Conservation (phyloP, 2,113 vertebrate species). For the Lagopus muta region DNA sequence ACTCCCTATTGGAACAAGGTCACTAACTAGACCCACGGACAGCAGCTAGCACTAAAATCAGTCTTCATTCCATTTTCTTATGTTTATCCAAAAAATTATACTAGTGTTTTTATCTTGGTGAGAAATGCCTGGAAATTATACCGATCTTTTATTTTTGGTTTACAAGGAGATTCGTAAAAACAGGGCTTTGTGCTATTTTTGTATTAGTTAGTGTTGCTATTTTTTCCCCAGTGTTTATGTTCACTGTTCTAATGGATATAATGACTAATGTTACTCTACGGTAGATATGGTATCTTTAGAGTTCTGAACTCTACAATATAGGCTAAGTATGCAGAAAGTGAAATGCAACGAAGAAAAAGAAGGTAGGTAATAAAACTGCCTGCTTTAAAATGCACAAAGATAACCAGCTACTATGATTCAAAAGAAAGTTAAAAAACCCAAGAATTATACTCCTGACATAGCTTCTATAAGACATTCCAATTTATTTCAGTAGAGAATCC, state of each 20-base stretch:
- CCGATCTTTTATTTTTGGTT: neutral
- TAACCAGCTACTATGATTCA: neutral
- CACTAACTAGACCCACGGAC: conserved; percentile 43
- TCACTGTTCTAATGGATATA: neutral
- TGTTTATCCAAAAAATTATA: neutral
- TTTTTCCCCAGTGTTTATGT: neutral
- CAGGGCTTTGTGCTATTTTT: neutral
- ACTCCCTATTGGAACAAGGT: conserved; percentile 36
- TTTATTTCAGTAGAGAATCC: neutral
- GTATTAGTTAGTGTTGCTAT: neutral
- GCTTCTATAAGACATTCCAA: neutral
- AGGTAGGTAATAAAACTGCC: neutral
- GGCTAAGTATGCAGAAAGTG: neutral
- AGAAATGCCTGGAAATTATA: neutral
- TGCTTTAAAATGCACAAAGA: neutral
- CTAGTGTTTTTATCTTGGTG: neutral
- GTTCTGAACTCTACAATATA: neutral
- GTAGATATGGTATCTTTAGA: neutral
- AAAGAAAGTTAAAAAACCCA: neutral
- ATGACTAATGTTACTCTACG: neutral
- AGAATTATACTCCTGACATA: neutral
- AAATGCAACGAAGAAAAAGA: neutral
- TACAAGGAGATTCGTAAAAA: neutral
- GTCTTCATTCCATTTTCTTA: neutral
- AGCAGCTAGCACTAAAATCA: neutral